phyloP scores from a whole-genome alignment of 1,140 invertebrate genomes.

The Formica exsecta region DNA sequence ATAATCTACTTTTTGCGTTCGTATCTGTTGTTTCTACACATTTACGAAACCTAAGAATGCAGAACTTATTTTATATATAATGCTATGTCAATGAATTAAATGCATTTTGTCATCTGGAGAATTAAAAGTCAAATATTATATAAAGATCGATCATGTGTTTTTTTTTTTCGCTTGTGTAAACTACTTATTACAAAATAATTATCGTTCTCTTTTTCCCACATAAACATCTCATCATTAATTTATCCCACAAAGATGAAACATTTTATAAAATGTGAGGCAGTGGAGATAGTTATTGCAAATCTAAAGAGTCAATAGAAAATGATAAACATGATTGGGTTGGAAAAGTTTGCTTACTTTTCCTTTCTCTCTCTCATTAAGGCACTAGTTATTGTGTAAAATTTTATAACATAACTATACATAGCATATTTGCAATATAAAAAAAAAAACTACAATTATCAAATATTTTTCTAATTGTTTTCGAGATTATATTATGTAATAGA shows the following conservation, averaged over 20 bases:
- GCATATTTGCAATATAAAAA: not conserved
- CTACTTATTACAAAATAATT: not conserved
- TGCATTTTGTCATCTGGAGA: not conserved
- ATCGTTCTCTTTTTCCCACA: not conserved
- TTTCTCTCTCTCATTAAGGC: not conserved
- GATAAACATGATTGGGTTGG: not conserved
- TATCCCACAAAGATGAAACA: not conserved
- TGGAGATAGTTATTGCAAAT: constrained; percentile 26
- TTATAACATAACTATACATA: not conserved
- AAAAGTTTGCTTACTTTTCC: not conserved
- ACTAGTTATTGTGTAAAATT: constrained; percentile 34
- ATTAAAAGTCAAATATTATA: constrained; percentile 23
- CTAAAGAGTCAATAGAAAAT: not conserved
- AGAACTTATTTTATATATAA: not conserved
- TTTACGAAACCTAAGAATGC: not conserved
- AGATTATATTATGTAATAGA: constrained; percentile 18
- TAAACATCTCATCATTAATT: not conserved
- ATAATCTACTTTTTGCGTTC: not conserved
- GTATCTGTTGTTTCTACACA: not conserved
- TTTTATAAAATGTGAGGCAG: constrained; percentile 5
- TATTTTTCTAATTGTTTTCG: constrained; percentile 11
- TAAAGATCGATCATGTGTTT: not conserved
- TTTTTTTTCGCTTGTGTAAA: not conserved
- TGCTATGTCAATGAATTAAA: not conserved
- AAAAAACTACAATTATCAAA: not conserved